Evolutionary conservation across 2,888 invertebrate species (phyloP).

Genomic region (Phrixothrix hirtus): DNA sequence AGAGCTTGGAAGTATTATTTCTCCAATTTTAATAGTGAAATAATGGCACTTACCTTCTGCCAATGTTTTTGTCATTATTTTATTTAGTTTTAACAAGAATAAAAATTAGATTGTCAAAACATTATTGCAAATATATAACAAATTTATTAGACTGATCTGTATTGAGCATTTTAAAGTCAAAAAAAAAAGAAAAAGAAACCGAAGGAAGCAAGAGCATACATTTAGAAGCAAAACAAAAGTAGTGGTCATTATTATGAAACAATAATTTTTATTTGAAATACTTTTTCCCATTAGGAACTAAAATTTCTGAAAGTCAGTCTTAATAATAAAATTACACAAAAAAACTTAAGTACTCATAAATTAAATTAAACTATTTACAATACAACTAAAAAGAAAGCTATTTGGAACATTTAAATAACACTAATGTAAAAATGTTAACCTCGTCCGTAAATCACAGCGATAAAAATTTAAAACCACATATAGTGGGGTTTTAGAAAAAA

Average conservation of each 20-base stretch:
- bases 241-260: conserved; percentile 6
- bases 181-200: not conserved
- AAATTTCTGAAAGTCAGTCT: conserved; percentile 57
- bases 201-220: not conserved
- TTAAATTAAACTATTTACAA: conserved; percentile 30
- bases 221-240: not conserved
- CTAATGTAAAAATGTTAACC: conserved; percentile 3
- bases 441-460: conserved; percentile 19
- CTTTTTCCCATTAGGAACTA: conserved; percentile 56
- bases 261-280: conserved; percentile 47
- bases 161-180: conserved; percentile 4
- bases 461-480: conserved; percentile 4
- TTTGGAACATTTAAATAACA: conserved; percentile 13
- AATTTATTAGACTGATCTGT: conserved; percentile 3
- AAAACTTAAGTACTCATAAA: conserved; percentile 42
- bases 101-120: not conserved
- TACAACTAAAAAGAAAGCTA: conserved; percentile 37
- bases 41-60: no score
- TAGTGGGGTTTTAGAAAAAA: no score
- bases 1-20: no score
- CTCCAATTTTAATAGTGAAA: no score
- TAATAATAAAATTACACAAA: conserved; percentile 49
- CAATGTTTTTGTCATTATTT: no score
- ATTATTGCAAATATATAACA: not conserved
- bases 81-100: no score